A percentile compares a stretch with the other conserved stretches of the same genome.
Evolutionary conservation across 2,888 invertebrate species (phyloP).

Genomic region (Lasius platythorax): DNA sequence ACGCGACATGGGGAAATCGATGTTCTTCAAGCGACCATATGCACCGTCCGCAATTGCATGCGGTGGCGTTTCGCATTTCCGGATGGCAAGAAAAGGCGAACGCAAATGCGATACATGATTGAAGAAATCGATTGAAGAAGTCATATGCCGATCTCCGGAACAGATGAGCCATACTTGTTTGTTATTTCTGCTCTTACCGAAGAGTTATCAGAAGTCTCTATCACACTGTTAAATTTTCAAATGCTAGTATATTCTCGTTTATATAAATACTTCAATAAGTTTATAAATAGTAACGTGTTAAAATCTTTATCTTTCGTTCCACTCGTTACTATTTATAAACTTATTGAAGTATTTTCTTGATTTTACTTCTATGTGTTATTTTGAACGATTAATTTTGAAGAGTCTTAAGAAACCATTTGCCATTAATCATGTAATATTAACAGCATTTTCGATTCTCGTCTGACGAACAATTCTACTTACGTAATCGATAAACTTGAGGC

Average conservation of each 20-base stretch:
- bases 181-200: constrained; percentile 64
- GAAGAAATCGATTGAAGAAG: constrained; percentile 44
- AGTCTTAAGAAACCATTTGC: neutral
- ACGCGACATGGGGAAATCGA: constrained; percentile 52
- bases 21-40: constrained; percentile 32
- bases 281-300: no score
- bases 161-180: constrained; percentile 51
- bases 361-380: neutral
- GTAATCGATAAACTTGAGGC: constrained; percentile 28
- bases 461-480: constrained; percentile 14
- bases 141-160: constrained; percentile 37
- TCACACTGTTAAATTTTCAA: constrained; percentile 31
- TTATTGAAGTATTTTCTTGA: no score
- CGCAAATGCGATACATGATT: neutral
- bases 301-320: constrained; percentile 9
- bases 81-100: constrained; percentile 11
- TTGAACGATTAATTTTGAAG: no score
- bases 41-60: constrained; percentile 38
- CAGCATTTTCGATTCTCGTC: neutral
- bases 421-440: constrained; percentile 9
- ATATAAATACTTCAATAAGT: no score
- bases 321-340: constrained; percentile 18
- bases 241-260: constrained; percentile 24
- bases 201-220: neutral
- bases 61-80: constrained; percentile 47